These are phyloP conservation scores for Anoplolepis gracilipes DNA, from an alignment of 1,140 invertebrate species.

Conservation along the genomic window DNA sequence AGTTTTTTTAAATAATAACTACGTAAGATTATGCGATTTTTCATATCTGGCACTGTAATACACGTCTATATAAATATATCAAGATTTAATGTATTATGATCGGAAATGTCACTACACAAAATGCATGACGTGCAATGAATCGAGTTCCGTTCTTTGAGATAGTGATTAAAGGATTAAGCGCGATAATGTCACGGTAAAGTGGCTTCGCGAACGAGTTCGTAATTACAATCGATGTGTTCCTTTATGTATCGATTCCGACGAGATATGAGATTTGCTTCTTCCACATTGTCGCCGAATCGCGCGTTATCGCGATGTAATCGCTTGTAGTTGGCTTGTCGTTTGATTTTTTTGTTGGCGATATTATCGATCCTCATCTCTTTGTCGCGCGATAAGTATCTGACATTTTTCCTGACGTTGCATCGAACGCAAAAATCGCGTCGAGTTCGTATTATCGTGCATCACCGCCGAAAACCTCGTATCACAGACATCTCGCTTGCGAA, in stretches of 20 bases:
- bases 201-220: constrained; percentile 21
- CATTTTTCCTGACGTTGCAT: constrained; percentile 4
- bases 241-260: constrained; percentile 34
- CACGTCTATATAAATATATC: not conserved
- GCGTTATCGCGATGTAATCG: constrained; percentile 64
- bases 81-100: not conserved
- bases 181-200: constrained; percentile 50
- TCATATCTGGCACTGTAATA: not conserved
- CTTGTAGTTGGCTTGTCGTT: constrained; percentile 56
- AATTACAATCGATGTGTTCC: constrained; percentile 36
- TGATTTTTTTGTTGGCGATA: constrained; percentile 65
- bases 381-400: constrained; percentile 62
- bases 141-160: constrained; percentile 15
- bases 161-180: constrained; percentile 29
- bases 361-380: constrained; percentile 48
- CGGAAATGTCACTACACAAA: not conserved
- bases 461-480: constrained; percentile 64
- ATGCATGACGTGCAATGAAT: not conserved
- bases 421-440: not conserved
- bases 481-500: constrained; percentile 2
- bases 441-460: constrained; percentile 48
- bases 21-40: not conserved
- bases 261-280: constrained; percentile 43
- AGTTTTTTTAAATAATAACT: not conserved
- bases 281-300: not conserved